Percentiles rank a stretch among this genome's conserved stretches.
Evolutionary conservation across 1,140 invertebrate genomes (phyloP).

Genomic region (Ephestia elutella): DNA sequence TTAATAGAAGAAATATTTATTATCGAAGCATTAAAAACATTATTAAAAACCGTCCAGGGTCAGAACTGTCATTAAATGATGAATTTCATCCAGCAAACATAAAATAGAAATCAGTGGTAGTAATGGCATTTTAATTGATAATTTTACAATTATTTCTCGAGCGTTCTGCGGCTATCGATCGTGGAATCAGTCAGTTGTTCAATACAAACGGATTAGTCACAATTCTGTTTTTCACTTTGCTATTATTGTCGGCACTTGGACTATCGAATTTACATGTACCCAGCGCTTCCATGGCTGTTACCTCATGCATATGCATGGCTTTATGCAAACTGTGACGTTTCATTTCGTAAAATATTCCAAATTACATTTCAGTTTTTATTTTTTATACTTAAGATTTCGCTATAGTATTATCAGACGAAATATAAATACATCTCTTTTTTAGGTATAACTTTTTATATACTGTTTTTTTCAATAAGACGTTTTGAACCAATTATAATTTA

Average conservation of each 20-base stretch:
- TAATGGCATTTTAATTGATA: no score
- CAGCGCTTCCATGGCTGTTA: constrained; percentile 32
- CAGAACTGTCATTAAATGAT: no score
- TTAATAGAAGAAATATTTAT: no score
- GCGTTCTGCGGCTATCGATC: not conserved
- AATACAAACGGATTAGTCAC: constrained; percentile 39
- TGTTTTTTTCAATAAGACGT: no score
- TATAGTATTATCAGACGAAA: no score
- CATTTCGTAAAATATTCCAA: constrained; percentile 43
- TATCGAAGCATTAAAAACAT: no score
- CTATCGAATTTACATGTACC: constrained; percentile 50
- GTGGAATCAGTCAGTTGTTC: constrained; percentile 21
- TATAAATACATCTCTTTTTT: no score
- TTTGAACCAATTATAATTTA: no score
- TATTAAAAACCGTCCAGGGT: no score
- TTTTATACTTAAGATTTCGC: not conserved
- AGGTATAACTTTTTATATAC: no score
- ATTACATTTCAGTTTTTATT: not conserved
- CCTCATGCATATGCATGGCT: constrained; percentile 52
- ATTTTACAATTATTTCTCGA: not conserved
- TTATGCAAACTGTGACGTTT: constrained; percentile 56
- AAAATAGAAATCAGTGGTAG: no score
- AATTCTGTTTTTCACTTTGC: constrained; percentile 35
- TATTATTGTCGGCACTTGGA: constrained; percentile 40
- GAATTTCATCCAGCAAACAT: no score